Evolutionary conservation across 2,113 vertebrate species (phyloP).

Genomic region (Gavia stellata): DNA sequence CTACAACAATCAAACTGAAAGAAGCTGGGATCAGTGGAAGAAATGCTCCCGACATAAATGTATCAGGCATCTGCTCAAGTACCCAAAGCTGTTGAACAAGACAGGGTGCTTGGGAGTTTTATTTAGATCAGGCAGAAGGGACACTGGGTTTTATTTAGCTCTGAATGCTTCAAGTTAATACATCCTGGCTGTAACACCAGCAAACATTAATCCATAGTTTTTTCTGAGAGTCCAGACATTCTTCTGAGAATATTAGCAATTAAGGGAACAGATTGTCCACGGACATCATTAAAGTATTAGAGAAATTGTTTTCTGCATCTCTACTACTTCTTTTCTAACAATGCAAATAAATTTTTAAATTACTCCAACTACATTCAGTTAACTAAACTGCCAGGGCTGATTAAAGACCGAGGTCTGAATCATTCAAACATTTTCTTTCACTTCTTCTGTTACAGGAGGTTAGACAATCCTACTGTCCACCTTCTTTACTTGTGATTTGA

Average conservation of each 20-base stretch:
- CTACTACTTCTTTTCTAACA: not conserved
- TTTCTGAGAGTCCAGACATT: not conserved
- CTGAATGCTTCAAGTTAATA: not conserved
- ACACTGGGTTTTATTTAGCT: not conserved
- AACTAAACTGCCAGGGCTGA: not conserved
- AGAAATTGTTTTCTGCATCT: not conserved
- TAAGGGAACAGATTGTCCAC: not conserved
- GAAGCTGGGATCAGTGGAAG: not conserved
- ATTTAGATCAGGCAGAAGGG: not conserved
- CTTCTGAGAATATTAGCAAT: not conserved
- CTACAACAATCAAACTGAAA: not conserved
- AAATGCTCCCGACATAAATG: not conserved
- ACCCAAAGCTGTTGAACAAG: not conserved
- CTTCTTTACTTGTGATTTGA: constrained; percentile 15
- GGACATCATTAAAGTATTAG: not conserved
- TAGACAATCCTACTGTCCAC: not conserved
- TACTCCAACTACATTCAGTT: not conserved
- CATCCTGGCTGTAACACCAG: not conserved
- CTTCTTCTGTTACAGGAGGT: not conserved
- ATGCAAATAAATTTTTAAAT: not conserved
- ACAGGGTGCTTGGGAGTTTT: not conserved
- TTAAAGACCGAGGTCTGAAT: not conserved
- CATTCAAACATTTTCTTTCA: not conserved
- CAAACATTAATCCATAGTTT: not conserved
- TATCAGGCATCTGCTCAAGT: not conserved